Evolutionary conservation across 2,797 vertebrate genomes (phyloP).

Genomic region (Ambastaia sidthimunki): DNA sequence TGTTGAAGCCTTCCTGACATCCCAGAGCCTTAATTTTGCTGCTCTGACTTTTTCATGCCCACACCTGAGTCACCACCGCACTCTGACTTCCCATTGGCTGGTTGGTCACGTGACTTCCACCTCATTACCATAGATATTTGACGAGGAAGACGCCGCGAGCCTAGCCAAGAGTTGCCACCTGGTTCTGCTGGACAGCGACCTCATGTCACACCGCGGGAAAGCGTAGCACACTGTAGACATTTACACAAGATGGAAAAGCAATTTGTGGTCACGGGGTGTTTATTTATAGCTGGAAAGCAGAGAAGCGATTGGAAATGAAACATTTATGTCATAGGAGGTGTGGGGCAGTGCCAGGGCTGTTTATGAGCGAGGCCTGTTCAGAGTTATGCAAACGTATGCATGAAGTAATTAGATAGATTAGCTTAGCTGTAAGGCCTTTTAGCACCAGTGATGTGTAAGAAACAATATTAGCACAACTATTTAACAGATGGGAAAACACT

Average conservation of each 20-base stretch:
- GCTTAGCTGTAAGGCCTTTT: slow-evolving; percentile 33
- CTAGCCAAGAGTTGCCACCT: slow-evolving; percentile 53
- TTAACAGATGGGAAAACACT: slow-evolving; percentile 23
- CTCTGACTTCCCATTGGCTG: slow-evolving; percentile 72
- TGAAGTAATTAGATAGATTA: slow-evolving; percentile 33
- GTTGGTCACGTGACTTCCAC: slow-evolving; percentile 69
- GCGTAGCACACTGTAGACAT: slow-evolving; percentile 10
- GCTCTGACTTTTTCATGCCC: slow-evolving; percentile 57
- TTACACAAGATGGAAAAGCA: slow-evolving; percentile 35
- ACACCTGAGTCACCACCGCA: slow-evolving; percentile 77
- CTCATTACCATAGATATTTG: slow-evolving; percentile 72
- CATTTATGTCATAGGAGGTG: slow-evolving; percentile 32
- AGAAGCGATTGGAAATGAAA: slow-evolving; percentile 30
- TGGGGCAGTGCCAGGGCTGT: background rate
- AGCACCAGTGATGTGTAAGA: slow-evolving; percentile 31
- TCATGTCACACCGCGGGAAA: slow-evolving; percentile 31
- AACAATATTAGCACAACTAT: slow-evolving; percentile 32
- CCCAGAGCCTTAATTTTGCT: slow-evolving; percentile 49
- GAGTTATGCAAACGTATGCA: background rate
- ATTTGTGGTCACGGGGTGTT: slow-evolving; percentile 28
- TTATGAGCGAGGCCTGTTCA: slow-evolving; percentile 16
- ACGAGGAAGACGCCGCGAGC: slow-evolving; percentile 48
- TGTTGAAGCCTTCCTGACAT: slow-evolving; percentile 55
- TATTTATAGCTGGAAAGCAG: slow-evolving; percentile 38
- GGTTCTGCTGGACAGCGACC: slow-evolving; percentile 47